phyloP scores from a whole-genome alignment of 1,140 invertebrate genomes.

The Bilobella aurantiaca region DNA sequence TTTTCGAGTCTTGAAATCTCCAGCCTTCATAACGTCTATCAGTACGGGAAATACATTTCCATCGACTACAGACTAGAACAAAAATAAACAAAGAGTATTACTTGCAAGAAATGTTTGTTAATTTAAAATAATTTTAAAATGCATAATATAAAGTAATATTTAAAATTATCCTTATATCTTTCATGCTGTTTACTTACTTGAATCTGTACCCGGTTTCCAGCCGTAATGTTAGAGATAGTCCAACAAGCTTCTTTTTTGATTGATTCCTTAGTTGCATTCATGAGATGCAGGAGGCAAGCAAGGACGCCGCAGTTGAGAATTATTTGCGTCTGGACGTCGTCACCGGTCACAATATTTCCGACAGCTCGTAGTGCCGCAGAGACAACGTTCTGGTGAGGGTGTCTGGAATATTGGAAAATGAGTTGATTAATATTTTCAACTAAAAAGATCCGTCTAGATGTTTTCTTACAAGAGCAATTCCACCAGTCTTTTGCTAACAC shows the following conservation, averaged over 20 bases:
- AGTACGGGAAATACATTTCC: constrained; percentile 86
- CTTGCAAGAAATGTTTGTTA: constrained; percentile 6
- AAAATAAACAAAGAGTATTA: constrained; percentile 33
- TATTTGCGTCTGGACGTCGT: constrained; percentile 93
- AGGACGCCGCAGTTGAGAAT: constrained; percentile 83
- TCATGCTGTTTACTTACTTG: no score
- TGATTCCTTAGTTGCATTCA: constrained; percentile 68
- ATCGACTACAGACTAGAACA: constrained; percentile 85
- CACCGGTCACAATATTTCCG: constrained; percentile 95
- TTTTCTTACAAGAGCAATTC: constrained; percentile 72
- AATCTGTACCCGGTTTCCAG: constrained; percentile 87
- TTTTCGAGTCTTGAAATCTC: constrained; percentile 93
- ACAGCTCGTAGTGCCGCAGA: constrained; percentile 89
- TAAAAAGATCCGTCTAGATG: neutral
- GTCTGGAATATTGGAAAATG: constrained; percentile 48
- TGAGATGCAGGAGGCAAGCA: constrained; percentile 68
- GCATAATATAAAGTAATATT: constrained; percentile 10
- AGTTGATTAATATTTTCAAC: neutral
- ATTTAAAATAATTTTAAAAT: neutral
- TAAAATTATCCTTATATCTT: no score
- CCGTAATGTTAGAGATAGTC: constrained; percentile 97
- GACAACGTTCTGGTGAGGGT: constrained; percentile 80
- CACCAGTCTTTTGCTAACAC: constrained; percentile 84
- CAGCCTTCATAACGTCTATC: constrained; percentile 79
- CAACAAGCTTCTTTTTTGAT: constrained; percentile 95